These are phyloP conservation scores for Rhincodon typus DNA, from an alignment of 2,797 vertebrate species.

Conservation along the genomic window DNA sequence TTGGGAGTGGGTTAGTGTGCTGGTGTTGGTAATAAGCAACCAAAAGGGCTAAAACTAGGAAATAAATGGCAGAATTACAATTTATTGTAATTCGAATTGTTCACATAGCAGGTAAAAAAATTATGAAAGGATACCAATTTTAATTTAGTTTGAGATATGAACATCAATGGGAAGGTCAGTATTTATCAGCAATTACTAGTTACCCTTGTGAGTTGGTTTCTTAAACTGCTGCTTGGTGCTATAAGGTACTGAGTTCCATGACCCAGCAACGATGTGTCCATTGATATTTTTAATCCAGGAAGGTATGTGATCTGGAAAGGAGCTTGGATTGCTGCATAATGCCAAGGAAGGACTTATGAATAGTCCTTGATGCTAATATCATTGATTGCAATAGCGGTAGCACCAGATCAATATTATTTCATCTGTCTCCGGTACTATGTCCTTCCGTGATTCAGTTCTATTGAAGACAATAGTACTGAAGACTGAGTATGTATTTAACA, in stretches of 20 bases:
- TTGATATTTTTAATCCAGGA: background rate
- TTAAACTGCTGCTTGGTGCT: background rate
- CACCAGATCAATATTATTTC: no score
- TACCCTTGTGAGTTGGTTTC: no score
- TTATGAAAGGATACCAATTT: no score
- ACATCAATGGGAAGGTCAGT: no score
- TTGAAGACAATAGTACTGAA: background rate
- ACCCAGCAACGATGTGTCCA: background rate
- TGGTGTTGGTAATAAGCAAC: background rate
- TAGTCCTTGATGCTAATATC: no score
- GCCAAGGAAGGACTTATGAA: no score
- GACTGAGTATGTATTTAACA: background rate
- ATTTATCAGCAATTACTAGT: no score
- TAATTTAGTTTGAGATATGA: no score
- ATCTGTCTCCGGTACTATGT: no score
- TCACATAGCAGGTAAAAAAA: no score
- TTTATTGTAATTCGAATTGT: no score
- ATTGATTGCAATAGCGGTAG: no score
- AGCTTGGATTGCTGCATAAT: background rate
- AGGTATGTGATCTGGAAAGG: background rate
- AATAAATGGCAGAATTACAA: background rate
- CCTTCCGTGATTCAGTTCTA: background rate
- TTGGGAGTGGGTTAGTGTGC: background rate
- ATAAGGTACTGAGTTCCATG: background rate
- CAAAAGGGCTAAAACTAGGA: background rate